phyloP scores from a whole-genome alignment of 2,113 vertebrate genomes.

The Chamaetylas fuelleborni region DNA sequence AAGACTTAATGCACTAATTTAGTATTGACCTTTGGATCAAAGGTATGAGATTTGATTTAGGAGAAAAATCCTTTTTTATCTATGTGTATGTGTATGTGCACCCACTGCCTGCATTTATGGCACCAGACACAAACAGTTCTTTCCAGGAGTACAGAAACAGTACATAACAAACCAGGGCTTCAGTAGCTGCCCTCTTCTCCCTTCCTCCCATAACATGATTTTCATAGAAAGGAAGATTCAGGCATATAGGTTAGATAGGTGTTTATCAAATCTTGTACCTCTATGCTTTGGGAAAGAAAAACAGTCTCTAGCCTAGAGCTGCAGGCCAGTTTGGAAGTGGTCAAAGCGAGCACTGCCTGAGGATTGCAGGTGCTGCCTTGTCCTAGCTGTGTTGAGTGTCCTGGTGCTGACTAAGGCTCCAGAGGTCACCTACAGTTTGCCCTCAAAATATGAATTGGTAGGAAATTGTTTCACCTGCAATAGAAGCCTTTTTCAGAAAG shows the following conservation, averaged over 20 bases:
- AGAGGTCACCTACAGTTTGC: conserved; percentile 21
- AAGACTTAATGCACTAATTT: neutral
- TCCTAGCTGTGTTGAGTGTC: neutral
- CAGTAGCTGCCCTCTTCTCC: neutral
- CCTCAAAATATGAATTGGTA: conserved; percentile 3
- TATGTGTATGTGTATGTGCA: neutral
- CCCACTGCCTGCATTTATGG: neutral
- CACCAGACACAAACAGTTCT: neutral
- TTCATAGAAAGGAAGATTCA: neutral
- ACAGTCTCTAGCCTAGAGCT: neutral
- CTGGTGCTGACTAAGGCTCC: conserved; percentile 47
- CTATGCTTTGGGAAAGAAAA: neutral
- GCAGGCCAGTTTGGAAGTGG: neutral
- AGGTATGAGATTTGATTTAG: neutral
- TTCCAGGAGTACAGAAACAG: neutral
- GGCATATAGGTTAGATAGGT: neutral
- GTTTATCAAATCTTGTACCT: neutral
- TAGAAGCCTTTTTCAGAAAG: conserved; percentile 27
- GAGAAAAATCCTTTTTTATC: neutral
- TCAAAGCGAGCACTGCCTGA: neutral
- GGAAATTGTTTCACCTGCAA: conserved; percentile 42
- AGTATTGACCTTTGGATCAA: neutral
- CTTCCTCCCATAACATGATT: neutral
- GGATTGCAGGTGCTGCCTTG: conserved; percentile 23
- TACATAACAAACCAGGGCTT: neutral